Evolutionary conservation across 2,888 invertebrate species (phyloP), one percentile per base, ranked within the genome.

Genomic region (Panzeria rudis): DNA sequence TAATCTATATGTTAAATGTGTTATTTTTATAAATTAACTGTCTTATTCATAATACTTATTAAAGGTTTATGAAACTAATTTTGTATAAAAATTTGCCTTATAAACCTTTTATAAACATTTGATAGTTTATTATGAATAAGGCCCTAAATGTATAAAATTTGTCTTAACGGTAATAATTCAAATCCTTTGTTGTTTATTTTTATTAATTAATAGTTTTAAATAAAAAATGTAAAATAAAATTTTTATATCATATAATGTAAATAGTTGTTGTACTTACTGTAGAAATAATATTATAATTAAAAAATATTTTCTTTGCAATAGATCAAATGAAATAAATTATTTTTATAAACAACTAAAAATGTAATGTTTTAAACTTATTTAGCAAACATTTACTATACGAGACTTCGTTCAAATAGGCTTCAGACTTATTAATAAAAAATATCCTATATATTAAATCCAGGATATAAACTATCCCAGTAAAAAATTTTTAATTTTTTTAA

Each of bases 101-200:
- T n/a, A n/a, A n/a, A n/a, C n/a, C n/a, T n/a, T n/a, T n/a, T n/a
- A n/a, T n/a, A n/a, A n/a, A n/a, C n/a, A n/a, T n/a, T n/a, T n/a
- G n/a, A n/a, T n/a, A n/a, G n/a, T n/a, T n/a, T n/a, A n/a, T n/a
- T n/a, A n/a, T n/a, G n/a, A n/a, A n/a, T n/a, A n/a, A n/a, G n/a
- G n/a, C n/a, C n/a, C n/a, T n/a, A n/a, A n/a, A 50, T 35, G 20
- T 20, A n/a, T 56, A 35, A 75, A 25, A 8, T 38, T 59, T 44
- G 25, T 23, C 23, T 32, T n/a, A 32, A 38, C 35, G n/a, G 17
- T 47, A 62, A 44, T 23, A 64, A 66, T 54, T n/a, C 15, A 11
- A 15, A 76, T 59, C 17, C n/a, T 50, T 69, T 78, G 77, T 78
- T 78, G 59, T 17, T 68, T 59, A 68, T 5, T 76, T 66, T 66